These are phyloP conservation scores for Thecocarcelia acutangulata DNA, from an alignment of 2,888 invertebrate genomes.

Conservation along the genomic window DNA sequence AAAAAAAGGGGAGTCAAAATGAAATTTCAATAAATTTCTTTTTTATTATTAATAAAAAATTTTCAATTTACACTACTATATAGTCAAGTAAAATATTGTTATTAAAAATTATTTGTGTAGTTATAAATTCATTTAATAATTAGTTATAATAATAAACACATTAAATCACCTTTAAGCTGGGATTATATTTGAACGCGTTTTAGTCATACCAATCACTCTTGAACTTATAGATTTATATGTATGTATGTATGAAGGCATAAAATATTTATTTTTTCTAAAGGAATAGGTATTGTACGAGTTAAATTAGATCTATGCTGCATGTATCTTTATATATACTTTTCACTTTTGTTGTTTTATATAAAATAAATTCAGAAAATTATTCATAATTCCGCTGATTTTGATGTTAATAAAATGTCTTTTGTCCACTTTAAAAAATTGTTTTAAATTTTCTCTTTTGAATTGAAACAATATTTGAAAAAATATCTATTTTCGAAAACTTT, in stretches of 20 bases:
- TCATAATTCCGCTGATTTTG: no score
- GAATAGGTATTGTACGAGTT: slow-evolving; percentile 29
- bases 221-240: slow-evolving; percentile 2
- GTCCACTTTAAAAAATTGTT: slow-evolving; percentile 46
- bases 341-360: slow-evolving; percentile 5
- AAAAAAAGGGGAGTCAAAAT: slow-evolving; percentile 50
- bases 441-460: slow-evolving; percentile 51
- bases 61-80: not conserved
- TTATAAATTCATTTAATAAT: no score
- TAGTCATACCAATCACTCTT: slow-evolving; percentile 39
- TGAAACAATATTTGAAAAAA: slow-evolving; percentile 34
- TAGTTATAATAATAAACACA: not conserved
- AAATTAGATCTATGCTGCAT: not conserved
- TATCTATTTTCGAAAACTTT: slow-evolving; percentile 27
- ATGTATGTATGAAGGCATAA: not conserved
- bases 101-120: no score
- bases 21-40: slow-evolving; percentile 29
- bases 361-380: slow-evolving; percentile 11
- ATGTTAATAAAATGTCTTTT: slow-evolving; percentile 8
- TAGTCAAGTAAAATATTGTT: no score
- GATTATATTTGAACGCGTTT: slow-evolving; percentile 20
- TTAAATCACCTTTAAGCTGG: slow-evolving; percentile 50
- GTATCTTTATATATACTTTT: slow-evolving; percentile 14
- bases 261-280: slow-evolving; percentile 11
- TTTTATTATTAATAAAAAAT: not conserved